Percentiles rank a stretch among this genome's conserved stretches.
phyloP scores from a whole-genome alignment of 2,888 invertebrate species.

The Aphrophora alni region DNA sequence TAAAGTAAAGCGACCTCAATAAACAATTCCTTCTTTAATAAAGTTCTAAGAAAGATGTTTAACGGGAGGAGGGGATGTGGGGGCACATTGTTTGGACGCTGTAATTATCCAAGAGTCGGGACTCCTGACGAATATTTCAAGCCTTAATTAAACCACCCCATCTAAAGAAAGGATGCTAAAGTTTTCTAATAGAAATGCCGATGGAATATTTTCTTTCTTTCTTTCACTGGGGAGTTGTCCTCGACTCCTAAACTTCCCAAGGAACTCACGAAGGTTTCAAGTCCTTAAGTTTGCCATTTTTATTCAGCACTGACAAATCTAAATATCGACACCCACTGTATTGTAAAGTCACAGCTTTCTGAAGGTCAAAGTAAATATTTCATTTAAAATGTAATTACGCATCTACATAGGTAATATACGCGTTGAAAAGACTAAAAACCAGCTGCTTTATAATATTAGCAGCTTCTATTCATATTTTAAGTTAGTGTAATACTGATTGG shows the following conservation, averaged over 20 bases:
- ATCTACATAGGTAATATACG: too few species aligned
- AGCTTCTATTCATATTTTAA: too few species aligned
- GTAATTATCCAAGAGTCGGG: conserved; percentile 29
- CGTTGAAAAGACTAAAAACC: too few species aligned
- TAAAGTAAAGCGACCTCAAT: conserved; percentile 12
- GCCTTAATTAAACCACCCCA: conserved; percentile 38
- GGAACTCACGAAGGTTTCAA: neutral
- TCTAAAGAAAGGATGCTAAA: conserved; percentile 39
- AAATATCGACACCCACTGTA: too few species aligned
- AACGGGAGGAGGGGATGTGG: too few species aligned
- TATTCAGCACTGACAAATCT: neutral
- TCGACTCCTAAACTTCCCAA: neutral
- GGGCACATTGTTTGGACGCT: conserved; percentile 32
- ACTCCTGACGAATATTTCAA: conserved; percentile 37
- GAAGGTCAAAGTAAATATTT: too few species aligned
- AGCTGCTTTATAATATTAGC: too few species aligned
- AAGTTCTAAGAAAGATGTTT: neutral
- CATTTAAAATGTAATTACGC: too few species aligned
- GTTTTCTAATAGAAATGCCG: conserved; percentile 42
- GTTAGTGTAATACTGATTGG: too few species aligned
- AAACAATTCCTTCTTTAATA: conserved; percentile 36
- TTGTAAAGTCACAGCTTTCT: too few species aligned
- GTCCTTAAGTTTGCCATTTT: neutral
- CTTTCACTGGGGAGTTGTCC: neutral
- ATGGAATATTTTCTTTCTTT: conserved; percentile 26